phyloP scores from a whole-genome alignment of 1,140 invertebrate species.

The Heliconius nattereri region DNA sequence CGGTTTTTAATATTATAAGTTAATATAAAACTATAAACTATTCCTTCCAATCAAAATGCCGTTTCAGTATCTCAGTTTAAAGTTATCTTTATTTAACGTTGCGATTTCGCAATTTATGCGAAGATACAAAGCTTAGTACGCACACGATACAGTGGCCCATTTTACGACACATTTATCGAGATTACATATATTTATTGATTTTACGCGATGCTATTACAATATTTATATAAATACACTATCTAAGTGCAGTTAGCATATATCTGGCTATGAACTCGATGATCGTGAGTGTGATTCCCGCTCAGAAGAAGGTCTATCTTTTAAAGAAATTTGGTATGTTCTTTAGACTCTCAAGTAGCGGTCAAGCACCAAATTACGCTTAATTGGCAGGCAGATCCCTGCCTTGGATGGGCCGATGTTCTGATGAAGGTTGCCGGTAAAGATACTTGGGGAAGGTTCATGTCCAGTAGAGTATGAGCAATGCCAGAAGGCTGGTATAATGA shows the following conservation, averaged over 20 bases:
- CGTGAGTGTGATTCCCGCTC: not conserved
- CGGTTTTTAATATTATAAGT: too few species aligned
- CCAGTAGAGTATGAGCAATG: too few species aligned
- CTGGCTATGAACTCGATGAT: not conserved
- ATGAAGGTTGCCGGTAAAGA: too few species aligned
- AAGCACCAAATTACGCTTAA: too few species aligned
- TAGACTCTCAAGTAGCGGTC: too few species aligned
- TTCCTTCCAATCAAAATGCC: not conserved
- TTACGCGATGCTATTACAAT: not conserved
- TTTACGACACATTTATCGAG: conserved; percentile 12
- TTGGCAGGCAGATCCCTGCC: too few species aligned
- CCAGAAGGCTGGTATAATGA: too few species aligned
- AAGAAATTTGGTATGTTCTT: too few species aligned
- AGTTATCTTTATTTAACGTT: conserved; percentile 6
- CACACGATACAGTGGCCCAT: not conserved
- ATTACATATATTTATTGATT: conserved; percentile 11
- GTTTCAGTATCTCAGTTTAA: not conserved
- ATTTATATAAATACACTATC: not conserved
- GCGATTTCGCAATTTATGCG: not conserved
- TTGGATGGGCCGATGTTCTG: too few species aligned
- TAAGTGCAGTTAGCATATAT: not conserved
- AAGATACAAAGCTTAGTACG: conserved; percentile 3
- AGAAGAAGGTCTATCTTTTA: not conserved
- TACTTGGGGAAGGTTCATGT: too few species aligned
- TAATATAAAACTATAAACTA: too few species aligned